Base-by-base conservation (phyloP, 2,888 invertebrate genomes). In the Balanococcus diminutus region DNA sequence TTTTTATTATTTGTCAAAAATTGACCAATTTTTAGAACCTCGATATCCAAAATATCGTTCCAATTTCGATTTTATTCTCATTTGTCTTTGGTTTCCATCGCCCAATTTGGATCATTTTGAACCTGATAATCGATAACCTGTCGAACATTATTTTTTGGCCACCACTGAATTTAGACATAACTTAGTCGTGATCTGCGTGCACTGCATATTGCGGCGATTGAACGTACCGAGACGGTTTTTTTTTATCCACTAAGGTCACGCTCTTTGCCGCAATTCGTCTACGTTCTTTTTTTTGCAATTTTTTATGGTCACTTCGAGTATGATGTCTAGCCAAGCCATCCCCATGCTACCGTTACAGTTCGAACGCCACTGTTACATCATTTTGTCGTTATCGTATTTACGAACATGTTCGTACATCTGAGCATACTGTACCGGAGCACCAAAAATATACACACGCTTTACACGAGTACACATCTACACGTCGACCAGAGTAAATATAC, bases 151-250 rank as follows among this genome's bases (percentile, higher is more conserved):
- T 6, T 31, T 6, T 79, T 79, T 79, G 36, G 19, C 19, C 32
- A 32, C 36, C 75, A 36, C 75, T 79, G 32, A 79, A 19, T 36
- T n/a, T 79, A 36, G 32, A 79, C 75, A 36, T 72, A 72, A 11
- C 6, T 32, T 28, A 19, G 75, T 79, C 36, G 75, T 79, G 75
- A 79, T 79, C 36, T 79, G 75, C 75, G 75, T 79, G 75, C 75
- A 79, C 36, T 36, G 75, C 75, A 79, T 79, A 32, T 79, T 19
- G 75, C 31, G 4, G 36, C 75, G 32, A 79, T 36, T 67, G 67
- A 67, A 28, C 28, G 67, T 28, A 67, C 67, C 28, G 25, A 67
- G 67, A 67, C 67, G 28, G 8, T 22, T 2, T 67, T 67, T 79
- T 79, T 79, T 79, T 32, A 36, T 9, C 75, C 25, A 36, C 31